Conservation (phyloP, 2,888 invertebrate genomes). For the Masnerella sp. region DNA sequence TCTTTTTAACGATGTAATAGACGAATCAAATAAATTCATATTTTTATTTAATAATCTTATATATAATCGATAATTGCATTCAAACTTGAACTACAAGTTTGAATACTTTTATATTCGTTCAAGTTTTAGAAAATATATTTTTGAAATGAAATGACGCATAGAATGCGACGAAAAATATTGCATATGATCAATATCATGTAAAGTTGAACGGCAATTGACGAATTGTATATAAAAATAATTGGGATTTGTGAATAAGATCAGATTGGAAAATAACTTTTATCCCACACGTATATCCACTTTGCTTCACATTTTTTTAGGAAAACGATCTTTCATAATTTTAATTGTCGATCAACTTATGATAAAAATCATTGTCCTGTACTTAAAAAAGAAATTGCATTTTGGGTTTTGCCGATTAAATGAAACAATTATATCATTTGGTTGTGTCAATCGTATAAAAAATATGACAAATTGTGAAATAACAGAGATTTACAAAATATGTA, state of each 20-base stretch:
- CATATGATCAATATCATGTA: slow-evolving; percentile 29
- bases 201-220: slow-evolving; percentile 23
- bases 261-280: slow-evolving; percentile 12
- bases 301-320: too few species aligned
- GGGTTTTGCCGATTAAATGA: slow-evolving; percentile 1
- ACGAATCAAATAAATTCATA: slow-evolving; percentile 43
- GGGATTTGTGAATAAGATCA: slow-evolving; percentile 24
- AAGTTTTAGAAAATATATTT: slow-evolving; percentile 59
- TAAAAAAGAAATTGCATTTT: slow-evolving; percentile 31
- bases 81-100: slow-evolving; percentile 37
- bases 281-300: slow-evolving; percentile 8
- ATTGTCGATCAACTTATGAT: slow-evolving; percentile 14
- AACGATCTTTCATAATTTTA: too few species aligned
- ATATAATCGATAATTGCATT: slow-evolving; percentile 25
- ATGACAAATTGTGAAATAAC: too few species aligned
- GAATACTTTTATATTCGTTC: slow-evolving; percentile 56
- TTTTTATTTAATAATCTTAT: slow-evolving; percentile 50
- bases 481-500: too few species aligned
- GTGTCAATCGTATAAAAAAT: slow-evolving; percentile 48
- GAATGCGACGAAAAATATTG: slow-evolving; percentile 29
- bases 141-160: slow-evolving; percentile 42
- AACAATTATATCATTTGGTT: slow-evolving; percentile 36
- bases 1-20: slow-evolving; percentile 20
- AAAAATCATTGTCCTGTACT: slow-evolving; percentile 31
- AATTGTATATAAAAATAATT: slow-evolving; percentile 40